phyloP scores from a whole-genome alignment of 35 echinoderm and acorn worm species.

The Apostichopus californicus region DNA sequence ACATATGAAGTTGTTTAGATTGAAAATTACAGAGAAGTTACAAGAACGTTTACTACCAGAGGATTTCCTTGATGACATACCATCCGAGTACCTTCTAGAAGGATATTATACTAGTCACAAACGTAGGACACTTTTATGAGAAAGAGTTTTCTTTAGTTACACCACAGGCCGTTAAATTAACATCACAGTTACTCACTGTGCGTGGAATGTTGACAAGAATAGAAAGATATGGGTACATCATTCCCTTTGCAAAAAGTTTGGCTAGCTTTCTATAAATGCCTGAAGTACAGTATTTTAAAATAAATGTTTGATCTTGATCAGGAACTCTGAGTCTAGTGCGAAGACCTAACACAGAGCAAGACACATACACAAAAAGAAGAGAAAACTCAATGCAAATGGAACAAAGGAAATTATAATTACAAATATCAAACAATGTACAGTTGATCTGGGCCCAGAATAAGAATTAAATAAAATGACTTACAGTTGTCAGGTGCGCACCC shows the following conservation, averaged over 20 bases:
- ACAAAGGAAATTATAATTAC: too few species aligned
- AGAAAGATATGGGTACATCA: conserved; percentile 24
- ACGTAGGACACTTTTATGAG: conserved; percentile 5
- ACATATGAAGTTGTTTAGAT: background rate
- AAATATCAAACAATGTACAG: too few species aligned
- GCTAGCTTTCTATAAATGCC: conserved; percentile 41
- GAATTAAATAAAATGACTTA: too few species aligned
- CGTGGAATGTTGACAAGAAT: background rate
- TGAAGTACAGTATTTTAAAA: conserved; percentile 25
- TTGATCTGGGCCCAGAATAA: too few species aligned
- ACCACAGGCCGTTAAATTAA: conserved; percentile 29
- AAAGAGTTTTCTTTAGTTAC: conserved; percentile 16
- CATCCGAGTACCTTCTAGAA: background rate
- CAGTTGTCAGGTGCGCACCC: too few species aligned
- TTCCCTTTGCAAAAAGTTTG: conserved; percentile 2
- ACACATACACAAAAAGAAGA: too few species aligned
- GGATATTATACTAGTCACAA: conserved; percentile 10
- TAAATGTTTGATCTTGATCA: too few species aligned
- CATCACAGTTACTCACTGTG: background rate
- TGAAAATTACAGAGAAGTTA: too few species aligned
- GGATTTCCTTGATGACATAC: conserved; percentile 22
- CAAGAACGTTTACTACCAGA: background rate
- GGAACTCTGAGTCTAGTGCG: too few species aligned
- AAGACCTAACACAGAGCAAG: too few species aligned
- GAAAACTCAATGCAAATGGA: too few species aligned